Evolutionary conservation across 2,888 invertebrate species (phyloP), one percentile per base, ranked within the genome.

Genomic region (Limnephilus lunatus): DNA sequence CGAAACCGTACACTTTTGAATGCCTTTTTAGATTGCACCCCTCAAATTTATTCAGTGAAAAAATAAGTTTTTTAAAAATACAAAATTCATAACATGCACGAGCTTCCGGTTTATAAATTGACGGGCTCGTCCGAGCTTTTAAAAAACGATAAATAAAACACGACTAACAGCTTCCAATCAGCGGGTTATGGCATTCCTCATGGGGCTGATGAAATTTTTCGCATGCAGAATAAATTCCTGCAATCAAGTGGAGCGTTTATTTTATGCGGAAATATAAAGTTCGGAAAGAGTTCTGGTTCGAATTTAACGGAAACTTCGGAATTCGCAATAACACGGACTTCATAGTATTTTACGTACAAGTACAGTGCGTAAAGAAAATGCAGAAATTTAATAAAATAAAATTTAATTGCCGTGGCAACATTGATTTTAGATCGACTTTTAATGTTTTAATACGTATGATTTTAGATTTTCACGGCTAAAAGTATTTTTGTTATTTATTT

Each of bases 201-300:
- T 19, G 82, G 82, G 32, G 32, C 31, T 25, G 82, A 82, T 32
- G 31, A 48, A 39, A 30, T 12, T 48, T 85, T 44, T n/a, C 11
- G 25, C 39, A 86, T 86, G 85, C 85, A 86, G 39, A 86, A 86
- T 44, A 25, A 86, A 86, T 44, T 86, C 39, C 85, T 39, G 85
- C 85, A 86, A 86, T 86, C 44, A 86, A 86, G 48, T n/a, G 44
- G n/a, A 48, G 11, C 44, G n/a, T 14, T 30, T 44, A 30, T 86
- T n/a, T 48, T 44, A 48, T 39, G 25, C 39, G 85, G 30, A 86
- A 48, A 86, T 86, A 39, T 30, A 44, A 86, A 86, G 48, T 86
- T 86, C 44, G 35, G 39, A n/a, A 85, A 39, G 32, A 32, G 82
- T 83, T 83, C 32, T 83, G 68, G 68, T 68, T 68, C 25, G 25